Evolutionary conservation across 2,888 invertebrate species (phyloP), one percentile per base, ranked within the genome.

Genomic region (Eremobia ochroleuca): DNA sequence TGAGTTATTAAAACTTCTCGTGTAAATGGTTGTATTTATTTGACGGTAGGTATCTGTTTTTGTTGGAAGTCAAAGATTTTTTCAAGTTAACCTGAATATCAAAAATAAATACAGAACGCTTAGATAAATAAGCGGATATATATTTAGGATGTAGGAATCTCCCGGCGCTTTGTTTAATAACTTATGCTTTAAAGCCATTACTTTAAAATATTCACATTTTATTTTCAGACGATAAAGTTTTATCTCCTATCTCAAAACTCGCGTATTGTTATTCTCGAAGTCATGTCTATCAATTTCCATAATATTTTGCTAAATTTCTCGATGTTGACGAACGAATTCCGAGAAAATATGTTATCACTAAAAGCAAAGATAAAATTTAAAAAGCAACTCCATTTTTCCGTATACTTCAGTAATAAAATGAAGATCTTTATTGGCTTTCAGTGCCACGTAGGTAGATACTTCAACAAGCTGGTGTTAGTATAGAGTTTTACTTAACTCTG

Each of bases 21-120:
- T 73, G 65, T 21, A 81, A 88, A 88, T 72, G 71, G 73, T 78
- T 77, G 65, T 75, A 69, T 79, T 85, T 84, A 77, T 78, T 80
- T 28, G n/a, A 43, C 34, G 37, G 43, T 73, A 64, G 43, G 37
- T 71, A 34, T 46, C 52, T 62, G 37, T 73, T 77, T 65, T 65
- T 68, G 15, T 61, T 18, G 13, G 13, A 76, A 76, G 58, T 37
- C 59, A 64, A 70, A 67, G 13, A 34, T 21, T 71, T 82, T 62
- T 82, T 37, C 49, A 66, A 25, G 34, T 13, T 58, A 34, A 70
- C 34, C 49, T 77, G 68, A 73, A 69, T 40, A 18, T 34, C n/a
- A 21, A 55, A 72, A 4, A 40, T 58, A 69, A 61, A 69, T 65
- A 59, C 43, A 58, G 6, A 40, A n/a, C 4, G 34, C 6, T 40